A percentile compares a stretch with the other conserved stretches of the same genome.
Evolutionary conservation across 2,113 vertebrate genomes (phyloP).

Genomic region (Brienomyrus brachyistius): DNA sequence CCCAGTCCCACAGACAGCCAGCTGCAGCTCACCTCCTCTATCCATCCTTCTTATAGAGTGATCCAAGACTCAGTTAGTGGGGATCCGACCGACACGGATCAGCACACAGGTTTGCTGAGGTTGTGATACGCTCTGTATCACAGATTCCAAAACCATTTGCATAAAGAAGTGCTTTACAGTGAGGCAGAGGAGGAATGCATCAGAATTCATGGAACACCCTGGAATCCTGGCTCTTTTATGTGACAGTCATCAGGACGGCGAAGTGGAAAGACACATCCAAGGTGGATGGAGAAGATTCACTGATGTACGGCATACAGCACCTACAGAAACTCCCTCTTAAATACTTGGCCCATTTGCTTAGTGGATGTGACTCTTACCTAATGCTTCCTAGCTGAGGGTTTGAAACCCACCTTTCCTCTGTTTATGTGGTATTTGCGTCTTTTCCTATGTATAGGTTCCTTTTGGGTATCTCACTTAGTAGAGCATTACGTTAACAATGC

Average conservation of each 20-base stretch:
- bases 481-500: neutral
- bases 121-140: neutral
- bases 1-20: neutral
- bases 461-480: neutral
- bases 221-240: neutral
- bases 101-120: neutral
- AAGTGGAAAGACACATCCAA: neutral
- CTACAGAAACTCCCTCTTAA: neutral
- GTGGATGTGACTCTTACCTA: neutral
- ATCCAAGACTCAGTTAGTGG: neutral
- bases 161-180: neutral
- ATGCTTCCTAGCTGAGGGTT: neutral
- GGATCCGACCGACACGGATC: neutral
- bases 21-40: neutral
- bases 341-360: neutral
- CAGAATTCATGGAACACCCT: neutral
- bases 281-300: neutral
- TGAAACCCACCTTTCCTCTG: too few species aligned
- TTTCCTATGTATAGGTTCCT: neutral
- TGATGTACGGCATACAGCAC: neutral
- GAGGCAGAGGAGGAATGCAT: neutral
- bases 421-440: too few species aligned
- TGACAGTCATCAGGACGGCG: neutral
- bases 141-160: neutral
- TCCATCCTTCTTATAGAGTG: neutral